phyloP scores from a whole-genome alignment of 2,888 invertebrate species.

The Drosophila eohydei region DNA sequence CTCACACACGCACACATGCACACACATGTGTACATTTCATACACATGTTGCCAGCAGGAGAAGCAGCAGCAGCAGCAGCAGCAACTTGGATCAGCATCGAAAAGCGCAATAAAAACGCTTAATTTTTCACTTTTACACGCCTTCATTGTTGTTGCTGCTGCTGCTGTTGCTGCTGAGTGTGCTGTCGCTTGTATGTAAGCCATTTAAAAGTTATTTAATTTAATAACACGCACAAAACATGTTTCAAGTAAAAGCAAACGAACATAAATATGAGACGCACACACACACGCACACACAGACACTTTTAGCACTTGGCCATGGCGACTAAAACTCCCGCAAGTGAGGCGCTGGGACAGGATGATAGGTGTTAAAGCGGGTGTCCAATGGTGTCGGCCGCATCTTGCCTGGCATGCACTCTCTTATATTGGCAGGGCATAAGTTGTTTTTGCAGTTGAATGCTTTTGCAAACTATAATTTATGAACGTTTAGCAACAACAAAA shows the following conservation, averaged over 20 bases:
- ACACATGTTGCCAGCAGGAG: slow-evolving; percentile 75
- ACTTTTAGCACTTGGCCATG: slow-evolving; percentile 10
- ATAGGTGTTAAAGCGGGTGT: neutral
- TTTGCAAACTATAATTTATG: slow-evolving; percentile 4
- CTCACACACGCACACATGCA: slow-evolving; percentile 24
- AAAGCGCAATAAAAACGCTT: slow-evolving; percentile 80
- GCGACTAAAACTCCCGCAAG: slow-evolving; percentile 18
- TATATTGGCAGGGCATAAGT: slow-evolving; percentile 1
- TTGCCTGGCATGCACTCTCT: slow-evolving; percentile 1
- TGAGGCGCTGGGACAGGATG: neutral
- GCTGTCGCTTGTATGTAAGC: slow-evolving; percentile 62
- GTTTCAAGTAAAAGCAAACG: slow-evolving; percentile 67
- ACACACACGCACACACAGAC: neutral
- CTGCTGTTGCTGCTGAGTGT: slow-evolving; percentile 32
- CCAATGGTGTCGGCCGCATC: neutral
- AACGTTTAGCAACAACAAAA: neutral
- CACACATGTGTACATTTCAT: slow-evolving; percentile 43
- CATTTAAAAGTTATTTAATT: slow-evolving; percentile 81
- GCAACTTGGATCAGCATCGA: slow-evolving; percentile 53
- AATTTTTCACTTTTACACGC: slow-evolving; percentile 78
- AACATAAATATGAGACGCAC: slow-evolving; percentile 43
- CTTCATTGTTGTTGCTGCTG: slow-evolving; percentile 29
- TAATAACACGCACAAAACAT: slow-evolving; percentile 75
- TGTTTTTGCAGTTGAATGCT: slow-evolving; percentile 1
- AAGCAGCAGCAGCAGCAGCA: slow-evolving; percentile 11